Conservation (phyloP, 2,797 vertebrate genomes). For the Brachymystax lenok region DNA sequence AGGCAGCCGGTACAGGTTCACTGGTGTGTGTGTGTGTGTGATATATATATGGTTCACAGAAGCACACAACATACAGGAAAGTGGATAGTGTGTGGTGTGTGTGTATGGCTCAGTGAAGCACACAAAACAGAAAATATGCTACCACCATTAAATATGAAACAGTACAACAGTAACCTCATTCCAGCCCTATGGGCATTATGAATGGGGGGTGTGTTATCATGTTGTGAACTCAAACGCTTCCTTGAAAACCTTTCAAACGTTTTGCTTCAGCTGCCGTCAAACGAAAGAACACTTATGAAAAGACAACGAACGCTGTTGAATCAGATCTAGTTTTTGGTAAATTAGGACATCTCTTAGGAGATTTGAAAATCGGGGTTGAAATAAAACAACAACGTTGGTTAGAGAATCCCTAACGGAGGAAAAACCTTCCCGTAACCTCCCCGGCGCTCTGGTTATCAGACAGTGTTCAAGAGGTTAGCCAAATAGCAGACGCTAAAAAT, state of each 20-base stretch:
- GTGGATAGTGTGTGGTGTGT: neutral
- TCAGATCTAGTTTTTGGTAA: neutral
- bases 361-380: neutral
- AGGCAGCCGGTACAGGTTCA: conserved; percentile 42
- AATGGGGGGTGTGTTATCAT: neutral
- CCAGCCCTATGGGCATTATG: conserved; percentile 3
- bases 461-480: conserved; percentile 60
- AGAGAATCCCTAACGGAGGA: no score
- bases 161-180: conserved; percentile 6
- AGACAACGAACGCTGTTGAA: no score
- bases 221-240: no score
- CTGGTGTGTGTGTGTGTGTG: conserved; percentile 13
- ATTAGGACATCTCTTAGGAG: neutral
- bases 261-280: no score
- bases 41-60: no score
- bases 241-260: no score
- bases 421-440: conserved; percentile 49
- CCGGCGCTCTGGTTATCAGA: conserved; percentile 30
- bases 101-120: neutral
- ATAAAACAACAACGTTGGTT: neutral
- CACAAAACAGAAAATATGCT: conserved; percentile 34
- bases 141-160: conserved; percentile 40
- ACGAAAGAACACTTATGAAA: no score
- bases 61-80: no score
- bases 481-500: conserved; percentile 58